Evolutionary conservation across 53 echinoderm and acorn worm genomes (phyloP).

Genomic region (Holothuria scabra): DNA sequence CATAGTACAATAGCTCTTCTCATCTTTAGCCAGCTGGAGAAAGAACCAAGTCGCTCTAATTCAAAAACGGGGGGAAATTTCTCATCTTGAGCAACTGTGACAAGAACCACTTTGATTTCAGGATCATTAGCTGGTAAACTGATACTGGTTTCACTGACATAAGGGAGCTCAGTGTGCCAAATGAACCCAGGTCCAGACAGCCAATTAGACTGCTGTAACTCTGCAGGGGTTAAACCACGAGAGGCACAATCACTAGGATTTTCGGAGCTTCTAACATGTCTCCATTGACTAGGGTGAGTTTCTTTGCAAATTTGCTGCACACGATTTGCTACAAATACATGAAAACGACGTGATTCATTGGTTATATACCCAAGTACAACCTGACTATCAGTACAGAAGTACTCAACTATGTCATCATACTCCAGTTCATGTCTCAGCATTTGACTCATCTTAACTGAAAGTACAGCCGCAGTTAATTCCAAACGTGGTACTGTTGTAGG

Average conservation of each 20-base stretch:
- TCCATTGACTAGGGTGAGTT: constrained; percentile 54
- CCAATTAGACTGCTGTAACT: constrained; percentile 47
- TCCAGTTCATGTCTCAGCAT: constrained; percentile 49
- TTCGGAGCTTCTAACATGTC: constrained; percentile 23
- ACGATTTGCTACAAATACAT: constrained; percentile 61
- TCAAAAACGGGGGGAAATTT: too few species aligned
- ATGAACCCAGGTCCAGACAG: constrained; percentile 57
- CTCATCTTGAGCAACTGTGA: too few species aligned
- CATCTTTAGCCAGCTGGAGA: too few species aligned
- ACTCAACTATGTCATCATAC: constrained; percentile 27
- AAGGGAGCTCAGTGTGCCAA: neutral
- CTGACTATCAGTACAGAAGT: constrained; percentile 68
- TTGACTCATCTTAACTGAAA: constrained; percentile 54
- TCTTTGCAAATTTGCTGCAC: constrained; percentile 54
- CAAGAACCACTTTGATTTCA: too few species aligned
- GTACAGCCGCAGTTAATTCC: constrained; percentile 58
- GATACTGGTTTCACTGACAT: too few species aligned
- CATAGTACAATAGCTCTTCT: constrained; percentile 17
- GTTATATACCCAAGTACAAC: constrained; percentile 62
- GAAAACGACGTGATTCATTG: constrained; percentile 60
- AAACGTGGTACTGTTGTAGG: constrained; percentile 59
- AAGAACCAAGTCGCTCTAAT: too few species aligned
- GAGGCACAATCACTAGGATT: constrained; percentile 54
- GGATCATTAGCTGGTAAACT: too few species aligned
- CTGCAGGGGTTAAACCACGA: constrained; percentile 47